phyloP scores from a whole-genome alignment of 2,888 invertebrate species.

The Chloroclystis v-ata region DNA sequence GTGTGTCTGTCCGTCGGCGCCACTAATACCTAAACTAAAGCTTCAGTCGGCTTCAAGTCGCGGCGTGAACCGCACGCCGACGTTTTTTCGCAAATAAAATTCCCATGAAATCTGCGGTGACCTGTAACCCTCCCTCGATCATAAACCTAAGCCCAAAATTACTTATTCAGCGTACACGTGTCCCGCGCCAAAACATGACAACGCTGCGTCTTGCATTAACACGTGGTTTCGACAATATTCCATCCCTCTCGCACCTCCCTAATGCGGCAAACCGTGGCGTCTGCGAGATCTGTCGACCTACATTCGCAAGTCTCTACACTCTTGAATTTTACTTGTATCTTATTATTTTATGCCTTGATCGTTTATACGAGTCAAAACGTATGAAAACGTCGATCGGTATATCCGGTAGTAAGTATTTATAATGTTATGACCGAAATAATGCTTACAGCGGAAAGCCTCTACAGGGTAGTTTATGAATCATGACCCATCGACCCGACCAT shows the following conservation, averaged over 20 bases:
- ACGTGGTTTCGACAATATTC: slow-evolving; percentile 30
- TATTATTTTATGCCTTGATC: slow-evolving; percentile 1
- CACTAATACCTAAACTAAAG: slow-evolving; percentile 33
- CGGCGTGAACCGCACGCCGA: slow-evolving; percentile 25
- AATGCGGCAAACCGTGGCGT: slow-evolving; percentile 68
- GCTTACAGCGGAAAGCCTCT: slow-evolving; percentile 11
- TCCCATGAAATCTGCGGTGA: neutral
- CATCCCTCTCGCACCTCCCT: slow-evolving; percentile 53
- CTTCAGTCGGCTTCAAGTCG: slow-evolving; percentile 39
- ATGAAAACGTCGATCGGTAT: neutral
- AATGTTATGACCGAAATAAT: neutral
- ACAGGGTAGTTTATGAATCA: slow-evolving; percentile 61
- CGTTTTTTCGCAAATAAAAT: neutral
- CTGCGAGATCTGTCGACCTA: slow-evolving; percentile 48
- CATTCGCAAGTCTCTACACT: slow-evolving; percentile 23
- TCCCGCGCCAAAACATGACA: slow-evolving; percentile 28
- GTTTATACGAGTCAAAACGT: neutral
- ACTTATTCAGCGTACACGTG: slow-evolving; percentile 18
- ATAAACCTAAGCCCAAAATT: slow-evolving; percentile 10
- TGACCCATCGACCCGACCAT: slow-evolving; percentile 53
- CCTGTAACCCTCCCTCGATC: neutral
- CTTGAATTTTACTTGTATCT: slow-evolving; percentile 25
- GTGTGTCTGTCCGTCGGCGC: slow-evolving; percentile 30
- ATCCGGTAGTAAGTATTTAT: neutral
- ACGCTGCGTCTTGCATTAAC: slow-evolving; percentile 30